Evolutionary conservation across 2,113 vertebrate genomes (phyloP).

Genomic region (Malaclemys terrapin): DNA sequence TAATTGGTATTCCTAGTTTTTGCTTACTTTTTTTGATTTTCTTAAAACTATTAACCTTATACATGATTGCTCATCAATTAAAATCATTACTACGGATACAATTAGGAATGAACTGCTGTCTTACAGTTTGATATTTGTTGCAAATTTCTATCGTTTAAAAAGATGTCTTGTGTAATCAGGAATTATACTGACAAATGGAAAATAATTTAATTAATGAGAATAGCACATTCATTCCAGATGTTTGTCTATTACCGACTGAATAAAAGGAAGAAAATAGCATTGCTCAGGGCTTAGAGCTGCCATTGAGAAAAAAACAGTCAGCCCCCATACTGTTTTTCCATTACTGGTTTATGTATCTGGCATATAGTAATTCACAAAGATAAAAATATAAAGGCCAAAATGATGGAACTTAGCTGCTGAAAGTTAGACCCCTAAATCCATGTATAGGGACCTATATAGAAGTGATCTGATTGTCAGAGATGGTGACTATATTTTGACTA

Average conservation of each 20-base stretch:
- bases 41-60: slow-evolving; percentile 42
- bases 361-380: slow-evolving; percentile 1
- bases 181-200: slow-evolving; percentile 71
- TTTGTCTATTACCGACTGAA: slow-evolving; percentile 44
- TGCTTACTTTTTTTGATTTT: slow-evolving; percentile 26
- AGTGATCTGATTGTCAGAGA: background rate
- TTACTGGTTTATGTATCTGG: background rate
- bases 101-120: slow-evolving; percentile 58
- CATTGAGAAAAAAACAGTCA: background rate
- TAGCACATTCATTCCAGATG: slow-evolving; percentile 45
- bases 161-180: slow-evolving; percentile 62
- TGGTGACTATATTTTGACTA: background rate
- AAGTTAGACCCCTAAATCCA: background rate
- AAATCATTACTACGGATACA: slow-evolving; percentile 29
- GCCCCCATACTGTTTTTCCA: background rate
- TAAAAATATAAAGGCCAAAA: background rate
- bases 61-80: slow-evolving; percentile 39
- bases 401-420: background rate
- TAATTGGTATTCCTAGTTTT: background rate
- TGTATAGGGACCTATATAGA: background rate
- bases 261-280: slow-evolving; percentile 42
- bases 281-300: slow-evolving; percentile 5
- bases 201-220: slow-evolving; percentile 72
- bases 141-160: slow-evolving; percentile 58
- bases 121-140: slow-evolving; percentile 53